Base-by-base conservation (phyloP, 2,888 invertebrate genomes). In the Drosophila birchii region DNA sequence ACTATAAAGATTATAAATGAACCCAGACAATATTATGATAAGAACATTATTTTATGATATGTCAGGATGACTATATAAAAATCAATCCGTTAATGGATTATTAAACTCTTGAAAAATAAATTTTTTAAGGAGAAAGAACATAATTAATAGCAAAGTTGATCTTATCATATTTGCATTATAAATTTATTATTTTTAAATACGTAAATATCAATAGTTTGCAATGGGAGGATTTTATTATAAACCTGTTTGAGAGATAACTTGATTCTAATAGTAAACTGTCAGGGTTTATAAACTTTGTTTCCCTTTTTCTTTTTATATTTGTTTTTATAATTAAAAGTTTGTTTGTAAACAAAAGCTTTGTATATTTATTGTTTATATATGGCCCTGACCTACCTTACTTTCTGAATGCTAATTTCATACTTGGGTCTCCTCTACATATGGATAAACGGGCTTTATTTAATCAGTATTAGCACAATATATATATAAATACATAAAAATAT, bases 1-100 rank as follows among this genome's bases (percentile, higher is more conserved):
- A 51, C 49, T 51, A 16, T 34, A 20, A 51, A 51, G 49, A 34
- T 51, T 51, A 51, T 14, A 20, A 16, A 20, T 34, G 20, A 20
- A 49, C 32, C 14, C 8, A 18, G 12, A 1, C 23, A 18, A 32
- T 8, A 41, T 11, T 5, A 18, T 41, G 41, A 41, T n/a, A 39
- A 39, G 39, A 39, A n/a, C 1, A 39, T 9, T 18, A 39, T 39
- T 39, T n/a, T 39, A 7, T 3, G 16, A 23, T 23, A 3, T 23
- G 23, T 23, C 9, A n/a, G n/a, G n/a, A 0, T 9, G 0, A 38
- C 38, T 34, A 38, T 16, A 38, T 38, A 38, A 14, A 14, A 16
- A 38, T n/a, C 3, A 7, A 39, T 39, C 3, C 7, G 3, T 38
- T 3, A 38, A n/a, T 38, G 1, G 3, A 41, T 18, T 1, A 8